These are phyloP conservation scores for Pyxicephalus adspersus DNA, from an alignment of 2,113 vertebrate genomes.

Conservation along the genomic window DNA sequence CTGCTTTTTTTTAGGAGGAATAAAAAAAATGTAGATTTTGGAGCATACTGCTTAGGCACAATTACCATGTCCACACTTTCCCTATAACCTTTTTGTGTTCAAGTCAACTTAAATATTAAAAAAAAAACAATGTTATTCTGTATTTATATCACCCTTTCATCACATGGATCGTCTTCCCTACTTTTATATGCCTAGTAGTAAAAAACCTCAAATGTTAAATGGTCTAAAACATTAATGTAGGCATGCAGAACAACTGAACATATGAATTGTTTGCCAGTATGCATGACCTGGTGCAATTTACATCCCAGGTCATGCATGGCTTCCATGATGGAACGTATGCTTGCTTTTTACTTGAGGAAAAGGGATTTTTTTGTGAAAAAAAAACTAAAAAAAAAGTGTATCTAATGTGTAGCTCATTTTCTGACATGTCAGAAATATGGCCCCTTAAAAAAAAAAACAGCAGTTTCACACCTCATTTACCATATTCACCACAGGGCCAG, in stretches of 20 bases:
- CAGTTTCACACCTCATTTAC: conserved; percentile 81
- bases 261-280: conserved; percentile 77
- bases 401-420: conserved; percentile 73
- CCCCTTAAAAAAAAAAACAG: conserved; percentile 67
- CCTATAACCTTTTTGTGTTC: too few relatives aligned
- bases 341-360: conserved; percentile 54
- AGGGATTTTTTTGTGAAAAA: conserved; percentile 63
- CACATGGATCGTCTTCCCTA: too few relatives aligned
- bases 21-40: too few relatives aligned
- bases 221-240: conserved; percentile 83
- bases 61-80: too few relatives aligned
- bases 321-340: conserved; percentile 72
- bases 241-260: conserved; percentile 79
- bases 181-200: too few relatives aligned
- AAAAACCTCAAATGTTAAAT: conserved; percentile 76
- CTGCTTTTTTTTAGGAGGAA: too few relatives aligned
- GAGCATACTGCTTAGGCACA: too few relatives aligned
- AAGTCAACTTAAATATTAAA: conserved; percentile 61
- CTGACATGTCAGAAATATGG: conserved; percentile 68
- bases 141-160: too few relatives aligned
- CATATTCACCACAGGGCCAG: conserved; percentile 71
- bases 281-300: conserved; percentile 78
- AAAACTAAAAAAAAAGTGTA: conserved; percentile 64
- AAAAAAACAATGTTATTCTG: conserved; percentile 55
- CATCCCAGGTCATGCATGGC: conserved; percentile 78